Conservation (phyloP, 2,888 invertebrate species). For the Latrodectus elegans region DNA sequence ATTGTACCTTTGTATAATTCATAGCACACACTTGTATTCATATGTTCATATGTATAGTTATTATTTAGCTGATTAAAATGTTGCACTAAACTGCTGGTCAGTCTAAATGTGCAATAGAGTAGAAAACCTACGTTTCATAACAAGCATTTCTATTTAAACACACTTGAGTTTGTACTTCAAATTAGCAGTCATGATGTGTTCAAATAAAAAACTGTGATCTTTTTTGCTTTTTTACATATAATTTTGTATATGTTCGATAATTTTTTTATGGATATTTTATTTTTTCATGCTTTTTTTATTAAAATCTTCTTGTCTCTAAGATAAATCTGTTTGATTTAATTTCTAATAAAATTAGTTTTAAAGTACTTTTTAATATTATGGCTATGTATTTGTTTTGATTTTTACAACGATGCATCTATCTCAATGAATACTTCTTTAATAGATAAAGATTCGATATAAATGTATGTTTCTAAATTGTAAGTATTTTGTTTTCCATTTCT, state of each 20-base stretch:
- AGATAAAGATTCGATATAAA: too few species aligned
- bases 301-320: background rate
- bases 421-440: too few species aligned
- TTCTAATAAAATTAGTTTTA: background rate
- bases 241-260: slow-evolving; percentile 15
- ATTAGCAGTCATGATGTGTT: slow-evolving; percentile 52
- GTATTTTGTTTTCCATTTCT: too few species aligned
- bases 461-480: too few species aligned
- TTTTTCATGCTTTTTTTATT: background rate
- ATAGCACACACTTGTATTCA: background rate
- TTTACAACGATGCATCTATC: too few species aligned
- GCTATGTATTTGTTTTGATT: too few species aligned
- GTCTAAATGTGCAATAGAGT: slow-evolving; percentile 46
- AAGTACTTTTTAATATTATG: background rate
- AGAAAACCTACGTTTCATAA: background rate
- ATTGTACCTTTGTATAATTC: too few species aligned
- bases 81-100: slow-evolving; percentile 62
- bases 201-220: slow-evolving; percentile 61
- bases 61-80: slow-evolving; percentile 34
- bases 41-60: slow-evolving; percentile 48
- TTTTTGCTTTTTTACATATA: slow-evolving; percentile 29
- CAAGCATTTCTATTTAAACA: slow-evolving; percentile 25
- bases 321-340: background rate
- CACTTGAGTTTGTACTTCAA: slow-evolving; percentile 64
- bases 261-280: background rate